Evolutionary conservation across 2,113 vertebrate species (phyloP).

Genomic region (Oophaga pumilio): DNA sequence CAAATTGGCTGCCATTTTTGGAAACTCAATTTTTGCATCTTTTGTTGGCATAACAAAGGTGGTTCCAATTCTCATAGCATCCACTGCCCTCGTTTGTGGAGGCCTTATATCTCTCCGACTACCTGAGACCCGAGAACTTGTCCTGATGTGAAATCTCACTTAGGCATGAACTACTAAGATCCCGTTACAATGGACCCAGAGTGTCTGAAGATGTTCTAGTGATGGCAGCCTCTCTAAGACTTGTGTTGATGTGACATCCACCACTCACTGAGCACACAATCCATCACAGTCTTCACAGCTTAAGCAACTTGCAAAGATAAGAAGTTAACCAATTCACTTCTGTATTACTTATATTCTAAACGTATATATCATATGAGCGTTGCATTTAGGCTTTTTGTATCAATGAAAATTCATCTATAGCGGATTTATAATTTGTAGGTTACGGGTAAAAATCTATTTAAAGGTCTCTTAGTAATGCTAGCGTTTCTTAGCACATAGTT

Average conservation of each 20-base stretch:
- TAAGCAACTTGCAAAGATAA: constrained; percentile 19
- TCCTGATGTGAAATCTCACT: constrained; percentile 81
- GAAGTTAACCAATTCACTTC: neutral
- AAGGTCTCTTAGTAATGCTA: neutral
- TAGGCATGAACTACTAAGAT: constrained; percentile 2
- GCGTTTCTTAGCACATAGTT: neutral
- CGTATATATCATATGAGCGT: neutral
- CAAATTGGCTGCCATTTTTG: constrained; percentile 90
- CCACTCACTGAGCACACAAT: neutral
- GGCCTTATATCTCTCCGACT: constrained; percentile 89
- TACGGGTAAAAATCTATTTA: neutral
- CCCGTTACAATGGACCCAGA: neutral
- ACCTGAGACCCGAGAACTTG: constrained; percentile 92
- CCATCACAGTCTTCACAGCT: constrained; percentile 17
- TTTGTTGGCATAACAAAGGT: constrained; percentile 94
- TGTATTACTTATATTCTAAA: neutral
- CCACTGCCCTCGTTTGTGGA: constrained; percentile 86
- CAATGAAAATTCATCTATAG: neutral
- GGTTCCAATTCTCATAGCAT: constrained; percentile 92
- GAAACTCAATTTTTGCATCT: constrained; percentile 93
- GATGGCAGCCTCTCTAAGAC: neutral
- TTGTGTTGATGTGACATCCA: neutral
- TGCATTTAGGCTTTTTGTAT: neutral
- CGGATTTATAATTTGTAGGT: neutral
- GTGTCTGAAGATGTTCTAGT: constrained; percentile 7